Conservation (phyloP, 2,797 vertebrate genomes). For the Spea hammondii region DNA sequence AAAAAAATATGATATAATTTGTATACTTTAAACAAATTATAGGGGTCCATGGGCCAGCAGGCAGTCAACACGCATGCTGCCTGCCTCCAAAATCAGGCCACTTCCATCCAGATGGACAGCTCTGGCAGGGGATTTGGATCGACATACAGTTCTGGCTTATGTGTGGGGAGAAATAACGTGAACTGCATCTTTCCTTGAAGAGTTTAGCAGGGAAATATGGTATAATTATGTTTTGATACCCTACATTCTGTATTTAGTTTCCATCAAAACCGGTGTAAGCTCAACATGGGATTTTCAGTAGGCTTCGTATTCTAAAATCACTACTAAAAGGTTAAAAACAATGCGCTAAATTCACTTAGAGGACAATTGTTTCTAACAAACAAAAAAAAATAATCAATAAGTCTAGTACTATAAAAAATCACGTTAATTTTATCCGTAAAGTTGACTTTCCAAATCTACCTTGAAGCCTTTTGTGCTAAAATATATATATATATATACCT, state of each 20-base stretch:
- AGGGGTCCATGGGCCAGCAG: background rate
- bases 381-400: background rate
- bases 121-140: background rate
- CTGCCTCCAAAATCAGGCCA: background rate
- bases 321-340: too few relatives aligned
- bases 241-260: background rate
- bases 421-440: background rate
- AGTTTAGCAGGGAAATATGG: background rate
- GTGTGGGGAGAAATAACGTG: background rate
- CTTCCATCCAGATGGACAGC: slow-evolving; percentile 18
- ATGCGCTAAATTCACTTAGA: too few relatives aligned
- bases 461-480: background rate
- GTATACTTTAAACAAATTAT: slow-evolving; percentile 12
- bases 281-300: background rate
- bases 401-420: background rate
- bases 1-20: slow-evolving; percentile 6
- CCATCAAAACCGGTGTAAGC: background rate
- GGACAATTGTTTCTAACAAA: background rate
- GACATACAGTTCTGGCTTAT: background rate
- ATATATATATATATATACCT: background rate
- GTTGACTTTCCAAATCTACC: background rate
- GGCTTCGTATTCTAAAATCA: too few relatives aligned
- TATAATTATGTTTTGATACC: slow-evolving; percentile 6
- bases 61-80: background rate
- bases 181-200: background rate